These are phyloP conservation scores for Oceanites oceanicus DNA, from an alignment of 2,113 vertebrate genomes.

Conservation along the genomic window DNA sequence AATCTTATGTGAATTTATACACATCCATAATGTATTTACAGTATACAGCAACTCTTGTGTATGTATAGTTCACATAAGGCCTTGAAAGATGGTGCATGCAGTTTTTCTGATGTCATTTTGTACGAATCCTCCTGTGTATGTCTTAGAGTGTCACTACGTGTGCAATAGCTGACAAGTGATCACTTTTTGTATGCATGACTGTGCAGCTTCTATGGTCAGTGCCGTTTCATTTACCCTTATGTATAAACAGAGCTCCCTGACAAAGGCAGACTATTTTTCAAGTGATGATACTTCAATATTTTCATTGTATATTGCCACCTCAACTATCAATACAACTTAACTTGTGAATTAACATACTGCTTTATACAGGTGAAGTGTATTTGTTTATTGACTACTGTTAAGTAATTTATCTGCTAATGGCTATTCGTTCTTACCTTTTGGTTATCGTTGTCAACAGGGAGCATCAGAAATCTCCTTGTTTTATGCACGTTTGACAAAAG, in stretches of 20 bases:
- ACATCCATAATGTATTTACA: not conserved
- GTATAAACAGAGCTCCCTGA: not conserved
- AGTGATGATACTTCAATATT: not conserved
- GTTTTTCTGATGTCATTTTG: not conserved
- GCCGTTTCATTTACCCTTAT: not conserved
- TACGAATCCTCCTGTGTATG: not conserved
- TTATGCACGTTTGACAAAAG: not conserved
- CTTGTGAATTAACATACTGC: not conserved
- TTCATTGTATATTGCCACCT: not conserved
- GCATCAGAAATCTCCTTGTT: not conserved
- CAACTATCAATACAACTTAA: not conserved
- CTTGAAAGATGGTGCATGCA: constrained; percentile 28
- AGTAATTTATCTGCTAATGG: constrained; percentile 38
- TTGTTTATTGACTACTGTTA: constrained; percentile 15
- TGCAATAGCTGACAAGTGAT: constrained; percentile 54
- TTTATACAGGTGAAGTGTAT: constrained; percentile 5
- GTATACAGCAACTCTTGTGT: not conserved
- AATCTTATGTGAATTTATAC: constrained; percentile 46
- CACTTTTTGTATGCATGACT: not conserved
- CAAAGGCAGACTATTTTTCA: not conserved
- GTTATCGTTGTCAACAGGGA: not conserved
- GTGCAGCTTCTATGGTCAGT: not conserved
- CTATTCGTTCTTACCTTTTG: not conserved
- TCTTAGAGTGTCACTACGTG: constrained; percentile 17
- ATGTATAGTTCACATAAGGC: constrained; percentile 41